phyloP scores from a whole-genome alignment of 1,140 invertebrate genomes.

The Zaprionus kolodkinae region DNA sequence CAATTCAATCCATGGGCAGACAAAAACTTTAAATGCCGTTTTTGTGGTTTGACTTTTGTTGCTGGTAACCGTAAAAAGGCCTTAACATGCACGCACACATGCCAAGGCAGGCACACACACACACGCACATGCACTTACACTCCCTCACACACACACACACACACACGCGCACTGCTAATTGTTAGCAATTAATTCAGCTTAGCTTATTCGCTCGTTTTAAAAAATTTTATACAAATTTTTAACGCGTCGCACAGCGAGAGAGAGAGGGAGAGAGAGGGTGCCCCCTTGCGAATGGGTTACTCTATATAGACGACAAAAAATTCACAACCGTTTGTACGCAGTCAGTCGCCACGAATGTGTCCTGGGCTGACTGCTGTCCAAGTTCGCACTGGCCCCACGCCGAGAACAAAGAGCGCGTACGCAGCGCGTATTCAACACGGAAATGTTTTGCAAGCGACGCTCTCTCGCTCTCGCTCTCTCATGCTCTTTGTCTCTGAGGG shows the following conservation, averaged over 20 bases:
- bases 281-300: neutral
- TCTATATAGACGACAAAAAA: conserved; percentile 40
- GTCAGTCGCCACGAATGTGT: conserved; percentile 77
- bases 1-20: conserved; percentile 63
- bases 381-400: conserved; percentile 37
- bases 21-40: conserved; percentile 76
- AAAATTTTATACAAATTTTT: conserved; percentile 40
- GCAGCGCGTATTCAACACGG: conserved; percentile 68
- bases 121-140: neutral
- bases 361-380: conserved; percentile 51
- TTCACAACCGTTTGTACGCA: conserved; percentile 82
- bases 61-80: conserved; percentile 33
- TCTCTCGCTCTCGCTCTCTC: conserved; percentile 23
- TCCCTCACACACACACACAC: conserved; percentile 4
- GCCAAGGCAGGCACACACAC: conserved; percentile 11
- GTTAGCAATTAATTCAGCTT: conserved; percentile 43
- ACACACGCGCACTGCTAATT: conserved; percentile 26
- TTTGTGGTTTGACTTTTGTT: conserved; percentile 70
- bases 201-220: conserved; percentile 26
- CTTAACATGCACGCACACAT: conserved; percentile 22
- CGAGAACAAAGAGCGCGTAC: conserved; percentile 50
- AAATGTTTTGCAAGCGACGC: conserved; percentile 55
- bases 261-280: conserved; percentile 6
- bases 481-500: neutral
- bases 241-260: conserved; percentile 55